A percentile compares a stretch with the other conserved stretches of the same genome.
Conservation (phyloP, 2,888 invertebrate species). For the Caenorhabditis uteleia region DNA sequence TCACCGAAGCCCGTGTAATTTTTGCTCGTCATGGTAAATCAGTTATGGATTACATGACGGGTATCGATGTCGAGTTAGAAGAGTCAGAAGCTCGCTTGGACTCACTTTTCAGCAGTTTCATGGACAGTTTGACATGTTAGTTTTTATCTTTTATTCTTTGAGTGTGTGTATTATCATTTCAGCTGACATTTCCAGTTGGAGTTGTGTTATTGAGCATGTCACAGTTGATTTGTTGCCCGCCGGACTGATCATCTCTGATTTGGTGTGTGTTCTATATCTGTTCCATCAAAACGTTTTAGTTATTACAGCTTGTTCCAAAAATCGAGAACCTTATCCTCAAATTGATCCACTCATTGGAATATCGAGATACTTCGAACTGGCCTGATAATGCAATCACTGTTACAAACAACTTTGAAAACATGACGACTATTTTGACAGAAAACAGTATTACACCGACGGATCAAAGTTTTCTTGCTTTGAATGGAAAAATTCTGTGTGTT, state of each 20-base stretch:
- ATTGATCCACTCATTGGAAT: conserved; percentile 22
- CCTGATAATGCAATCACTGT: conserved; percentile 44
- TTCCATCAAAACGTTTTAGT: no score
- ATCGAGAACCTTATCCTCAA: conserved; percentile 15
- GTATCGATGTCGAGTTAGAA: no score
- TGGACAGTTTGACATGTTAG: no score
- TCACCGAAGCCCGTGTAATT: conserved; percentile 38
- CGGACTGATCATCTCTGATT: conserved; percentile 7
- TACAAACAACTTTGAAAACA: conserved; percentile 32
- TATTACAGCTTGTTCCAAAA: conserved; percentile 23
- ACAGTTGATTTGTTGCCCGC: conserved; percentile 32
- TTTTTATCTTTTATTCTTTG: no score
- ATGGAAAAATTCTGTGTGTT: conserved; percentile 5
- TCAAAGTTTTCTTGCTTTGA: conserved; percentile 19
- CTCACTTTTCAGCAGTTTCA: conserved; percentile 13
- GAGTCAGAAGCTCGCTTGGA: no score
- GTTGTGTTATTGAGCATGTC: conserved; percentile 28
- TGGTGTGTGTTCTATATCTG: no score
- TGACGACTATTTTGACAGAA: conserved; percentile 14
- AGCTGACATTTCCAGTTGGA: conserved; percentile 32
- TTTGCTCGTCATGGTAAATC: conserved; percentile 30
- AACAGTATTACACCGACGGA: conserved; percentile 31
- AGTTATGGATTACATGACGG: conserved; percentile 13
- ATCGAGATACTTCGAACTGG: conserved; percentile 31
- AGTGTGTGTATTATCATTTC: no score